Percentiles rank a stretch among this genome's conserved stretches.
These are phyloP conservation scores for Piliocolobus tephrosceles DNA, from an alignment of 2,113 vertebrate genomes.

Conservation along the genomic window DNA sequence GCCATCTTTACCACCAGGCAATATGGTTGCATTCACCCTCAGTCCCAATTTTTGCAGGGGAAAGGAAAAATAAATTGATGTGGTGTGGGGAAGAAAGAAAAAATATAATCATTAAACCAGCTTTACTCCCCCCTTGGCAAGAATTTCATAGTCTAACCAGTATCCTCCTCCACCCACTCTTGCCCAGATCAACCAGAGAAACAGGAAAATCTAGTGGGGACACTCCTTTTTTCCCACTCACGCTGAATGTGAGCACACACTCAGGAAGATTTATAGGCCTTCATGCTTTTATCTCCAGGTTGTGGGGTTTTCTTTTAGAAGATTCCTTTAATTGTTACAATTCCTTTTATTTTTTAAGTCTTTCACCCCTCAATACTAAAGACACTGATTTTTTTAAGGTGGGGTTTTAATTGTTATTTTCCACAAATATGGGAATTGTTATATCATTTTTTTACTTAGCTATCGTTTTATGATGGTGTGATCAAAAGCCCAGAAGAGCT, in stretches of 20 bases:
- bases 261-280: not conserved
- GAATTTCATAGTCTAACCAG: not conserved
- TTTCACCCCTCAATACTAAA: slow-evolving; percentile 3
- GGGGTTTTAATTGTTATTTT: slow-evolving; percentile 6
- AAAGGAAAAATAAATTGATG: not conserved
- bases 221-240: not conserved
- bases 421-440: not conserved
- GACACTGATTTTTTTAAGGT: not conserved
- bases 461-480: slow-evolving; percentile 3
- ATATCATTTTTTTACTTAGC: not conserved
- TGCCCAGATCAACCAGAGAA: not conserved
- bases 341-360: not conserved
- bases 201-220: not conserved
- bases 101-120: not conserved
- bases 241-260: not conserved
- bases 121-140: not conserved
- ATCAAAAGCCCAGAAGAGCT: slow-evolving; percentile 45
- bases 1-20: not conserved
- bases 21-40: not conserved
- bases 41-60: not conserved
- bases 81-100: not conserved
- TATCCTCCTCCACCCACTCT: not conserved
- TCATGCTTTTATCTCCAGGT: not conserved
- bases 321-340: not conserved
- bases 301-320: slow-evolving; percentile 15